phyloP scores from a whole-genome alignment of 1,140 invertebrate genomes.

The Bacillus rossius region DNA sequence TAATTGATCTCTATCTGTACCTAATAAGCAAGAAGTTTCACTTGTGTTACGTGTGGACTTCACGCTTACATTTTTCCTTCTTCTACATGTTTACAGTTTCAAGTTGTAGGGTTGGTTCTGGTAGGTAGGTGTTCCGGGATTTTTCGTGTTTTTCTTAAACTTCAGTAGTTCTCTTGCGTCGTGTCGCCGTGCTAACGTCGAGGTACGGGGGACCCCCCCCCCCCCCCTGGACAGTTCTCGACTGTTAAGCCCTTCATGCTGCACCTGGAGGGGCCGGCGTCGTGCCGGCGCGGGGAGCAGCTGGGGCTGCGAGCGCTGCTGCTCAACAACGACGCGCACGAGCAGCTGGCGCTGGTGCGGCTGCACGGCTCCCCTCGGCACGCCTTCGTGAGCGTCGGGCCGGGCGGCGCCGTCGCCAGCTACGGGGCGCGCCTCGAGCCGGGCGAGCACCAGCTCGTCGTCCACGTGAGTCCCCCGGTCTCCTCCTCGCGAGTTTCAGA shows the following conservation, averaged over 20 bases:
- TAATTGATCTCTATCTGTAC: too few relatives aligned
- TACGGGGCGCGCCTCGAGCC: slow-evolving; percentile 40
- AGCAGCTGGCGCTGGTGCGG: slow-evolving; percentile 35
- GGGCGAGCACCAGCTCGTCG: slow-evolving; percentile 45
- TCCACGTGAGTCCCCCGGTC: slow-evolving; percentile 40
- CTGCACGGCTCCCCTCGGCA: slow-evolving; percentile 44
- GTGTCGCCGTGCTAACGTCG: too few relatives aligned
- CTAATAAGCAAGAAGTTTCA: too few relatives aligned
- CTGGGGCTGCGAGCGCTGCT: slow-evolving; percentile 48
- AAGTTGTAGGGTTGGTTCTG: too few relatives aligned
- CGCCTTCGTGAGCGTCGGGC: slow-evolving; percentile 50
- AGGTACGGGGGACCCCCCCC: too few relatives aligned
- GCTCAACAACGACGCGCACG: slow-evolving; percentile 46
- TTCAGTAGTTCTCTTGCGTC: too few relatives aligned
- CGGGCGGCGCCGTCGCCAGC: slow-evolving; percentile 47
- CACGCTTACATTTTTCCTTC: too few relatives aligned
- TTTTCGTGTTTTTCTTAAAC: too few relatives aligned
- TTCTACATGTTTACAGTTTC: too few relatives aligned
- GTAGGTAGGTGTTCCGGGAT: too few relatives aligned
- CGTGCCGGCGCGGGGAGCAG: slow-evolving; percentile 51
- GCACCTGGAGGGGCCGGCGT: slow-evolving; percentile 45
- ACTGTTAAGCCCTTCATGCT: slow-evolving; percentile 52
- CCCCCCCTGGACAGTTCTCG: slow-evolving; percentile 39
- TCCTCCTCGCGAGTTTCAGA: background rate
- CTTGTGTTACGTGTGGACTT: too few relatives aligned